These are phyloP conservation scores for Diplodus sargus DNA, from an alignment of 2,797 vertebrate species.

Conservation along the genomic window DNA sequence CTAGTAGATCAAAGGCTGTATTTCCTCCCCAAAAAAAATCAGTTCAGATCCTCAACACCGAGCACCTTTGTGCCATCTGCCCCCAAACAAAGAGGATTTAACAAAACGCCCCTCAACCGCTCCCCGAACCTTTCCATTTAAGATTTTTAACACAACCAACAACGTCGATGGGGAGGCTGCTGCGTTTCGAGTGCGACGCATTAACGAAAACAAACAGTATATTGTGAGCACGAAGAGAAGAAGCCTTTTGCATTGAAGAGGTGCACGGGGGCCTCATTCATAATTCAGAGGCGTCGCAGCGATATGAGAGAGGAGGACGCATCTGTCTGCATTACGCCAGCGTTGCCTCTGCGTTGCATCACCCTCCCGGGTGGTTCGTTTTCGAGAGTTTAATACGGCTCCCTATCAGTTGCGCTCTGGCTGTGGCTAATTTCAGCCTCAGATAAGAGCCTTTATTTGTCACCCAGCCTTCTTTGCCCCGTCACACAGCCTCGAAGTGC, in stretches of 20 bases:
- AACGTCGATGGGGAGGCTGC: not conserved
- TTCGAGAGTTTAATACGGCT: conserved; percentile 78
- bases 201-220: conserved; percentile 73
- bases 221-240: conserved; percentile 56
- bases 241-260: conserved; percentile 64
- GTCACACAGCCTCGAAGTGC: conserved; percentile 58
- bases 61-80: conserved; percentile 48
- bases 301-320: conserved; percentile 79
- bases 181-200: conserved; percentile 29
- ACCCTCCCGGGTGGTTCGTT: conserved; percentile 79
- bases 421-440: conserved; percentile 80
- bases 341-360: conserved; percentile 83
- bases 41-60: conserved; percentile 31
- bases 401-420: conserved; percentile 76
- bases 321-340: conserved; percentile 84
- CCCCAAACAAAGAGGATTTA: conserved; percentile 56
- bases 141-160: conserved; percentile 48
- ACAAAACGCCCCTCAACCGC: conserved; percentile 17
- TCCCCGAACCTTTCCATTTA: conserved; percentile 32
- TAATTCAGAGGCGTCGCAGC: conserved; percentile 83
- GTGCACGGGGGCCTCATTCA: conserved; percentile 80
- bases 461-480: conserved; percentile 65
- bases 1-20: not conserved
- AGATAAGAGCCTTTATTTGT: conserved; percentile 79
- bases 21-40: conserved; percentile 32